Evolutionary conservation across 2,797 vertebrate species (phyloP).

Genomic region (Acropternis orthonyx): DNA sequence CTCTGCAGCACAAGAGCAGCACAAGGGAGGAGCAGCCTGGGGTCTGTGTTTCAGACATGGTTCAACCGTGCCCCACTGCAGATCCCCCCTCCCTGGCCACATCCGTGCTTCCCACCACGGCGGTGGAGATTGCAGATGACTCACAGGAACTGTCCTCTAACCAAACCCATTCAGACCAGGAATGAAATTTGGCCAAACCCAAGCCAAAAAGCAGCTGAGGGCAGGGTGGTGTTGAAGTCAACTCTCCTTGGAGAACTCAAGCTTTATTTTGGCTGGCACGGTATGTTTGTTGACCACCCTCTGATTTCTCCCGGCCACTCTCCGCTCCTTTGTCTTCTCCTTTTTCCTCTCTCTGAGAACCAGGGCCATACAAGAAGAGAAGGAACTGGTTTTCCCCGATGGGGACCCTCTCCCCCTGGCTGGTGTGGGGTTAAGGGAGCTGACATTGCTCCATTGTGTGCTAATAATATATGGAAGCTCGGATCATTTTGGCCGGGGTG

Average conservation of each 20-base stretch:
- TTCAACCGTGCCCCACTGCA: not conserved
- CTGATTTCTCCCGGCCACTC: fast-evolving
- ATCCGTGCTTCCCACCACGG: not conserved
- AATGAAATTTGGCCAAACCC: not conserved
- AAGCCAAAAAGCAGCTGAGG: conserved; percentile 1
- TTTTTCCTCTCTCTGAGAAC: not conserved
- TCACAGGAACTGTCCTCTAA: conserved; percentile 26
- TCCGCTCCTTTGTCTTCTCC: not conserved
- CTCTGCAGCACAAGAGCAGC: not conserved
- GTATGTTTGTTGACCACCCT: not conserved
- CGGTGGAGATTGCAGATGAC: not conserved
- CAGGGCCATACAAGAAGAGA: not conserved
- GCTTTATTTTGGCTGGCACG: not conserved
- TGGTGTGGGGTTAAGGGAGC: conserved; percentile 16
- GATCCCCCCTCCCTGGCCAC: not conserved
- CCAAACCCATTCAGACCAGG: conserved; percentile 8
- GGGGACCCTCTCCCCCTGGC: not conserved
- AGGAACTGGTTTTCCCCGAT: not conserved
- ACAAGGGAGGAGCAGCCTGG: not conserved
- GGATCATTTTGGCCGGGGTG: conserved; percentile 36
- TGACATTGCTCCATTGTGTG: conserved; percentile 60
- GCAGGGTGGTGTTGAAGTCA: not conserved
- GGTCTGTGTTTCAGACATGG: not conserved
- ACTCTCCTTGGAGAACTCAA: not conserved
- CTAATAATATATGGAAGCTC: conserved; percentile 58